Evolutionary conservation across 2,888 invertebrate genomes (phyloP), one percentile per base, ranked within the genome.

Genomic region (Ochropleura plecta): DNA sequence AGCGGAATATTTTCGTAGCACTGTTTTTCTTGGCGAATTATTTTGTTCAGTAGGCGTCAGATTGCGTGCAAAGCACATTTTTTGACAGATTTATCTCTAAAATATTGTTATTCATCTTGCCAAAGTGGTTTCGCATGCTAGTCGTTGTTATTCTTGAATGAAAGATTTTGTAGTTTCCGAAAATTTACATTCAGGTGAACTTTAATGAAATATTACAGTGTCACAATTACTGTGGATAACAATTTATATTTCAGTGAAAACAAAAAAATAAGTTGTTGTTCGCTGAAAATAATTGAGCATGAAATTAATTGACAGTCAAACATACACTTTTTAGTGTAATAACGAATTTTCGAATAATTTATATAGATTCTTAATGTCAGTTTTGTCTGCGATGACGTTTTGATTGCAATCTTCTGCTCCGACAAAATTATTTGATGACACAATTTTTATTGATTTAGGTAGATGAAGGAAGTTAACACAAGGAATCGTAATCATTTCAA

Each of bases 1-100:
- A 82, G 90, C 81, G 70, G 80, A 87, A 79, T 90, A 89, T 88
- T 89, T 89, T 83, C 77, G 76, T 73, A 68, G 79, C 73, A 63
- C 74, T 79, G 83, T 80, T 81, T 85, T 86, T 69, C 81, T 73
- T 79, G 10, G 49, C 6, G 49, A 62, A 72, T 78, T 71, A 59
- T 84, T 79, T 81, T 78, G 65, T 73, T 77, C 46, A 42, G 42
- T 55, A 57, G 66, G 63, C 65, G 51, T 76, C 20, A 73, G 30
- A 64, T 70, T 70, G 14, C 20, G 18, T 57, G 44, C 18, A 65
- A 63, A 64, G 14, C 69, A 49, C 30, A n/a, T 59, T 74, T 63
- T 81, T 63, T 60, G 14, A 59, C 46, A 51, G 40, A 64, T 76
- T 70, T 70, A 57, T 42, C 6, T 70, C 6, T 64, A 42, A 62